A percentile compares a stretch with the other conserved stretches of the same genome.
phyloP scores from a whole-genome alignment of 92 coral and sea anemone genomes.

The Actinernus sp. region DNA sequence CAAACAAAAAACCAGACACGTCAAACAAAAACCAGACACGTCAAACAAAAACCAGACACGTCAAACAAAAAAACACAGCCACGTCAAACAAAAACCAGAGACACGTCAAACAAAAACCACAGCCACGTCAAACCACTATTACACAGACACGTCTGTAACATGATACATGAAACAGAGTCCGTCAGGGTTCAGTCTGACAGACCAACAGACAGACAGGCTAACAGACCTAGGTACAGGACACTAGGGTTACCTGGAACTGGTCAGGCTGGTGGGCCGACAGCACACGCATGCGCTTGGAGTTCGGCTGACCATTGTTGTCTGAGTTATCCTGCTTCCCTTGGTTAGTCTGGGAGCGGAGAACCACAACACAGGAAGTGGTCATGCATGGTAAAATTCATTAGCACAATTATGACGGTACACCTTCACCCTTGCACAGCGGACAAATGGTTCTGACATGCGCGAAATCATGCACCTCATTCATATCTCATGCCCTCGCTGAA shows the following conservation, averaged over 20 bases:
- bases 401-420: background rate
- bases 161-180: too few species aligned
- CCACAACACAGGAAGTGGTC: too few species aligned
- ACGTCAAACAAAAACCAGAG: too few species aligned
- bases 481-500: too few species aligned
- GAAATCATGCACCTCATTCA: too few species aligned
- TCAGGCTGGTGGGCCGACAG: conserved; percentile 92
- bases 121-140: too few species aligned
- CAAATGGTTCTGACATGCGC: too few species aligned
- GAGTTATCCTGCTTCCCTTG: conserved; percentile 97
- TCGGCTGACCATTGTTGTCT: conserved; percentile 86
- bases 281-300: conserved; percentile 90
- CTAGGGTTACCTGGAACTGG: conserved; percentile 86
- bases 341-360: conserved; percentile 78
- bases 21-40: background rate
- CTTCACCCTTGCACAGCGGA: too few species aligned
- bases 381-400: background rate
- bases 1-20: too few species aligned
- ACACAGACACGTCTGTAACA: too few species aligned
- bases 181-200: background rate
- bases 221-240: conserved; percentile 55
- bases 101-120: too few species aligned
- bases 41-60: background rate
- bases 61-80: too few species aligned
- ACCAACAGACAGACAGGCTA: conserved; percentile 31